Evolutionary conservation across 2,113 vertebrate genomes (phyloP).

Genomic region (Raja brachyura): DNA sequence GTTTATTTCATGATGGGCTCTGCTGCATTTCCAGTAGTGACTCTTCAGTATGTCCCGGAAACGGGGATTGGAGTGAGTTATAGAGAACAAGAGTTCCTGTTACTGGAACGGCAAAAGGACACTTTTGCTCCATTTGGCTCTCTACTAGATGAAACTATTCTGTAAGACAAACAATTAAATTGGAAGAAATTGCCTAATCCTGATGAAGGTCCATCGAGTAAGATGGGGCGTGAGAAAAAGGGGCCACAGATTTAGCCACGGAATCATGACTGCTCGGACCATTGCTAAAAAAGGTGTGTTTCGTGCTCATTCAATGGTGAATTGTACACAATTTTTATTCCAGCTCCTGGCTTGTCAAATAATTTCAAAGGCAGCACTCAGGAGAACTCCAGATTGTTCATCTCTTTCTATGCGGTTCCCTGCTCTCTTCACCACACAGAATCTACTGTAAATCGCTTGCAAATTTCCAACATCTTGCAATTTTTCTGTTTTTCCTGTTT

Average conservation of each 20-base stretch:
- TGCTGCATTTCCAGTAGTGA: too few relatives aligned
- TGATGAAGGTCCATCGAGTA: neutral
- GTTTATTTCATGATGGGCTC: too few relatives aligned
- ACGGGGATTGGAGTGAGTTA: too few relatives aligned
- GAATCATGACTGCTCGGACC: neutral
- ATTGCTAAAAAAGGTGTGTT: neutral
- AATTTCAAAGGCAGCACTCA: neutral
- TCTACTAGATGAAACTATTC: neutral
- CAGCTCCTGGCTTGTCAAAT: neutral
- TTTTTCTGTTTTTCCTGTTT: neutral
- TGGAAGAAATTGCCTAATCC: neutral
- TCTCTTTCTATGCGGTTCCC: neutral
- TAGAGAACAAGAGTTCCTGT: too few relatives aligned
- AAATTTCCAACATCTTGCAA: neutral
- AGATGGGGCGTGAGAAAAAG: neutral
- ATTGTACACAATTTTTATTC: neutral
- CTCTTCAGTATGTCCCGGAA: too few relatives aligned
- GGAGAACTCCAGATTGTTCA: neutral
- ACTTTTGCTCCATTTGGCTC: neutral
- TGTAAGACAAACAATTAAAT: neutral
- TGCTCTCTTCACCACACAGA: neutral
- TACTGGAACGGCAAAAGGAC: too few relatives aligned
- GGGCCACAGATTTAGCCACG: neutral
- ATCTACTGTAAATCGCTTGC: neutral
- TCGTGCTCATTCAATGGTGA: too few relatives aligned